Evolutionary conservation across 1,140 invertebrate species (phyloP), one percentile per base, ranked within the genome.

Genomic region (Panulirus ornatus): DNA sequence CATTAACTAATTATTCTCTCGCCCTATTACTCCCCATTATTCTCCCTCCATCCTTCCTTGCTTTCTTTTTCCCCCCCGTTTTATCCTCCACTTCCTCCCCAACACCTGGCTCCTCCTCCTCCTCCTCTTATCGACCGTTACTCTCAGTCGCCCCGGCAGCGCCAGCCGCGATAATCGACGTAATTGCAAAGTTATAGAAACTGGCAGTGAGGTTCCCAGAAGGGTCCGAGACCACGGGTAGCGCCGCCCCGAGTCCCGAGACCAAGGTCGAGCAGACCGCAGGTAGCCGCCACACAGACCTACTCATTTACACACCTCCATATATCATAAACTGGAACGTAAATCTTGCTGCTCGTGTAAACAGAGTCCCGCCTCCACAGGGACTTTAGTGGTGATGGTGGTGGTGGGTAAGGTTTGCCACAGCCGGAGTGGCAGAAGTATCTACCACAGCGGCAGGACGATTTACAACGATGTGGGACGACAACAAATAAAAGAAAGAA

Each of bases 291-390:
- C 66, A 70, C 66, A 70, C 66, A 70, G 27, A 70, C 66, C 66
- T 34, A n/a, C 66, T 70, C 66, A 70, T 70, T 70, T 70, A 70
- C 66, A 70, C 66, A 70, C 66, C 66, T 70, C 66, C 66, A 70
- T 70, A 70, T 34, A 70, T 70, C 66, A 70, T 70, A 70, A 70
- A 70, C 27, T 70, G 66, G 66, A 30, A 70, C 66, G 36, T 70
- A 70, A 70, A 70, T 70, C 66, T 70, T 70, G 66, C 9, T n/a
- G 27, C 66, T 70, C 66, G 66, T 70, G 66, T 70, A 70, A 70
- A 70, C 66, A 70, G 27, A 30, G 66, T 70, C 66, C 66, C 66
- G 36, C 5, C 22, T 34, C 36, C 66, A n/a, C 58, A 63, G 66
- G 27, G 66, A 34, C 66, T 11, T 11, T 34, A 34, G 66, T 34